These are phyloP conservation scores for Drepana falcataria DNA, from an alignment of 2,888 invertebrate genomes.

Conservation along the genomic window DNA sequence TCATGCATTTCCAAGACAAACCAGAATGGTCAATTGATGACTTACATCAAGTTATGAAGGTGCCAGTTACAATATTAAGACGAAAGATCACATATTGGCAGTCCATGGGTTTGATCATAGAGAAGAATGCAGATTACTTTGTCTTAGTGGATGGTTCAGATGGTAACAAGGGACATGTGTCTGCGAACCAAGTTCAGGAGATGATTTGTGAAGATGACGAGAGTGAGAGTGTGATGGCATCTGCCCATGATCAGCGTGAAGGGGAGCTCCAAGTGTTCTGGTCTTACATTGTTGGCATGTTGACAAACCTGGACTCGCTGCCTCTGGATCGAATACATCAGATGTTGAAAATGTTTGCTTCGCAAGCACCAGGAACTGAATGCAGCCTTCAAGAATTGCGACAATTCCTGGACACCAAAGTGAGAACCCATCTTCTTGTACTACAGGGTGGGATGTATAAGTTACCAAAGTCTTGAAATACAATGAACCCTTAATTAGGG, in stretches of 20 bases:
- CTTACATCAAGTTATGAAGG: slow-evolving; percentile 89
- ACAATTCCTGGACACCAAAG: slow-evolving; percentile 94
- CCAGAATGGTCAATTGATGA: slow-evolving; percentile 92
- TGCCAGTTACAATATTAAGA: slow-evolving; percentile 90
- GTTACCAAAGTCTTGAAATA: slow-evolving; percentile 83
- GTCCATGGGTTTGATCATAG: slow-evolving; percentile 91
- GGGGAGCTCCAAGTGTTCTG: slow-evolving; percentile 96
- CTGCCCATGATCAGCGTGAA: slow-evolving; percentile 95
- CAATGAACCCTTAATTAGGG: too few relatives aligned
- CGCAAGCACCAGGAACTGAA: slow-evolving; percentile 93
- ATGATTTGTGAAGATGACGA: slow-evolving; percentile 93
- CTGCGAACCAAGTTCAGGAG: slow-evolving; percentile 76
- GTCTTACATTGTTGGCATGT: slow-evolving; percentile 98
- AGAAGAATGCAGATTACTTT: slow-evolving; percentile 86
- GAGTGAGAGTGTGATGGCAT: slow-evolving; percentile 95
- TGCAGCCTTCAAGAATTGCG: slow-evolving; percentile 92
- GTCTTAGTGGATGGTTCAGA: slow-evolving; percentile 82
- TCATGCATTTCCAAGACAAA: slow-evolving; percentile 94
- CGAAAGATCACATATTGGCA: slow-evolving; percentile 96
- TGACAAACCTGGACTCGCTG: slow-evolving; percentile 94
- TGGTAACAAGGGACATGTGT: slow-evolving; percentile 74
- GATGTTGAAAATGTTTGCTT: slow-evolving; percentile 97
- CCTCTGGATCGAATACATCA: slow-evolving; percentile 96
- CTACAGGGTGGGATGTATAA: slow-evolving; percentile 93
- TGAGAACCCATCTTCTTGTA: slow-evolving; percentile 91